These are phyloP conservation scores for Tapera naevia DNA, from an alignment of 2,797 vertebrate genomes.

Conservation along the genomic window DNA sequence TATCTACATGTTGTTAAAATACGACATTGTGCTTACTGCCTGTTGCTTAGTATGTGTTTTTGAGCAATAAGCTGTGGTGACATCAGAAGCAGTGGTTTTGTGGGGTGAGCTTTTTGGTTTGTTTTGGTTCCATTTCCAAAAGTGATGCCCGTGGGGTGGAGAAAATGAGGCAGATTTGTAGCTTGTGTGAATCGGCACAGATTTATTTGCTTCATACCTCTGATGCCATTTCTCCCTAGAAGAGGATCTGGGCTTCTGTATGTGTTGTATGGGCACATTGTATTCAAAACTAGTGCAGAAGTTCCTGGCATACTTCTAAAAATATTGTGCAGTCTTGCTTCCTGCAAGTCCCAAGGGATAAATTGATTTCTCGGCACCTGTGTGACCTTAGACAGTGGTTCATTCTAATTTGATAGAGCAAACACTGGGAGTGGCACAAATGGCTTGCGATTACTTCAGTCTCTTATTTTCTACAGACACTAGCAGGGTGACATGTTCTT, in stretches of 20 bases:
- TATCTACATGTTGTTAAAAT: not conserved
- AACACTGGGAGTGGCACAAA: slow-evolving; percentile 18
- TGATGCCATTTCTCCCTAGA: not conserved
- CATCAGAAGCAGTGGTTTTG: not conserved
- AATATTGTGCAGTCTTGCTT: not conserved
- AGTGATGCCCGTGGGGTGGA: not conserved
- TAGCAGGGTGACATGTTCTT: not conserved
- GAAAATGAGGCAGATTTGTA: not conserved
- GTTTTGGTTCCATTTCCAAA: not conserved
- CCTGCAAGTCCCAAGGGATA: not conserved
- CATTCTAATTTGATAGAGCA: slow-evolving; percentile 17
- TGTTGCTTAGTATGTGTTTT: slow-evolving; percentile 4
- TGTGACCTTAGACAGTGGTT: not conserved
- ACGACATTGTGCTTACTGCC: not conserved
- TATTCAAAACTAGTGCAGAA: not conserved
- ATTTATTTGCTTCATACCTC: not conserved
- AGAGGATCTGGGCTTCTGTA: not conserved
- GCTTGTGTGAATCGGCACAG: not conserved
- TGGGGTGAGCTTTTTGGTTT: not conserved
- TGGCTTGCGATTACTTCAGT: not conserved
- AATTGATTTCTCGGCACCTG: slow-evolving; percentile 43
- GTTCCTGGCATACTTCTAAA: not conserved
- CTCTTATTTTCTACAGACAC: not conserved
- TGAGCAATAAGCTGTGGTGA: not conserved
- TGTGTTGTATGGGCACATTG: not conserved